Base-by-base conservation (phyloP, 2,888 invertebrate species). In the Sturmia bella region DNA sequence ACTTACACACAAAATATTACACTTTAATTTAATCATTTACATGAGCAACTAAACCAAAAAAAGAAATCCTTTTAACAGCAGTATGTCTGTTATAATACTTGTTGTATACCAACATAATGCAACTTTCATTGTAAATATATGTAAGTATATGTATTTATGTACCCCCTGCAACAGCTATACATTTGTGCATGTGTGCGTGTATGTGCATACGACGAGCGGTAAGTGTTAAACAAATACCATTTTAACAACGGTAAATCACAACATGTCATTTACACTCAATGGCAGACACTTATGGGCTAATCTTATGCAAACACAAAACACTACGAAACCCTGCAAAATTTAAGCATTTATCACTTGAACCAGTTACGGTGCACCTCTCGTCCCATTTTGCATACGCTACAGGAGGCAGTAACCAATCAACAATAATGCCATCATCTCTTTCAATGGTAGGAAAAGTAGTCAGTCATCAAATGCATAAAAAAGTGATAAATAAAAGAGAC, bases 191-290 rank as follows among this genome's bases (percentile, higher is more conserved):
- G 6, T 32, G 7, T 39, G 19, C 7, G n/a, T 43, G 1, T 59
- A 32, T 21, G 15, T 27, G 27, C n/a, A n/a, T 39, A 32, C 43
- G 57, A 19, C 2, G 21, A 72, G 66, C 72, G 72, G 43, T 39
- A 66, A 73, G 59, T 73, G 74, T 75, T 66, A 66, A 74, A 82
- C 74, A 78, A 78, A 82, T 78, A 82, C 59, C 78, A 75, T 75
- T 82, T 78, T 76, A 74, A 66, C 78, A 66, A 82, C 78, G 78
- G 78, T 83, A 83, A 83, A 83, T 83, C 83, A 83, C 79, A 80
- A 76, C 83, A 80, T 83, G 79, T 80, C 83, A 83, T 73, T 83
- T 83, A 80, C 83, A 83, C 83, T 80, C 75, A 83, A 75, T 82
- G 74, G 59, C 82, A 78, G 82, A 82, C 82, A 82, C 82, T 82